A percentile compares a stretch with the other conserved stretches of the same genome.
These are phyloP conservation scores for Psittacula derbiana DNA, from an alignment of 2,797 vertebrate species.

Conservation along the genomic window DNA sequence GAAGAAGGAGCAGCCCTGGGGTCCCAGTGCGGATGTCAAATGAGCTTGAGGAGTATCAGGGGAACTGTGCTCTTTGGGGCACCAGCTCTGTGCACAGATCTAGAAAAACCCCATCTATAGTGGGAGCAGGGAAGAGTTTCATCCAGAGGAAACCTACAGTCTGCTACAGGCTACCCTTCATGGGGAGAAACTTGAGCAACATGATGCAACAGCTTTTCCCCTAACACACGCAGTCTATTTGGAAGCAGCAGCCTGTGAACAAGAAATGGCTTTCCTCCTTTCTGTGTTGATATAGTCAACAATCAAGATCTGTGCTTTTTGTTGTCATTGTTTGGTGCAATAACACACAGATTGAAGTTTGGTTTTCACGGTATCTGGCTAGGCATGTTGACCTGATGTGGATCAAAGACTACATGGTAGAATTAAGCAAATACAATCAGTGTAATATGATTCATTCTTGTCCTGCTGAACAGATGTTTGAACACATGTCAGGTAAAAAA, in stretches of 20 bases:
- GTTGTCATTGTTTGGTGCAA: neutral
- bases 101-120: neutral
- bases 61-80: neutral
- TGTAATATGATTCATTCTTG: constrained; percentile 59
- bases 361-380: neutral
- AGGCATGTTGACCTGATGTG: neutral
- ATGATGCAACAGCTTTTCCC: neutral
- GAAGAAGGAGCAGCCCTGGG: neutral
- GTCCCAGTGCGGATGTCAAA: accelerated
- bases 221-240: accelerated
- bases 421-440: constrained; percentile 50
- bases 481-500: constrained; percentile 68
- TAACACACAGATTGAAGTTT: neutral
- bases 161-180: neutral
- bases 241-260: neutral
- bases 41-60: neutral
- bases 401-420: constrained; percentile 26
- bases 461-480: constrained; percentile 58
- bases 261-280: neutral
- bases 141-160: neutral
- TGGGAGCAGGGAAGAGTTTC: neutral
- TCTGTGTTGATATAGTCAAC: neutral
- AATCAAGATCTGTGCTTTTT: neutral
- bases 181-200: neutral
- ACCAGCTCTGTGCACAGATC: accelerated